Evolutionary conservation across 2,113 vertebrate species (phyloP), one percentile per base, ranked within the genome.

Genomic region (Ivindomyrus marchei): DNA sequence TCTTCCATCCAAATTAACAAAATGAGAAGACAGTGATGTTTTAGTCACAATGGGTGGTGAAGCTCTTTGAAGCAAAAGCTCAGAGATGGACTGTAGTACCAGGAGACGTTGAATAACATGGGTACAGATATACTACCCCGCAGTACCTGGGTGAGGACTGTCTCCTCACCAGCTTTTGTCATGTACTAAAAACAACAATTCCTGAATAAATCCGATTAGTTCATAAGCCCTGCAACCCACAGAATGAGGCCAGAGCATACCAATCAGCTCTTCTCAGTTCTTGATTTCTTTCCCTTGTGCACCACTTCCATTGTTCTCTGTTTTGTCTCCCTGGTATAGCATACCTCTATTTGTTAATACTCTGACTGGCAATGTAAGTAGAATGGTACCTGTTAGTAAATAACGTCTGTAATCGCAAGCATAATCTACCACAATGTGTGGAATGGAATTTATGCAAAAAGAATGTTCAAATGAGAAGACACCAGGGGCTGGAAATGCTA

Each of bases 121-220:
- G 66, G 66, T 87, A 11, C 0, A 1, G 47, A 50, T 15, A 13
- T 31, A 74, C 24, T 27, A 21, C 49, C 24, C 85, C 47, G 19
- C n/a, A 87, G 46, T 39, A 50, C 47, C 70, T 88, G 90, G 70
- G 70, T 70, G 45, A 88, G 89, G 5, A 1, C 31, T 47, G 24
- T 85, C 85, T 15, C 70, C 87, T 88, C 31, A n/a, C 80, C n/a
- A 66, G 88, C 90, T 84, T 85, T 91, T 87, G 89, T 84, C 86
- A 90, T 88, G 45, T 87, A 89, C 45, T 56, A 89, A 89, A 91
- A 89, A 91, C 89, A 93, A 92, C 42, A 47, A 46, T 56, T 90
- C 91, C 80, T 85, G 90, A 84, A 39, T 52, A 92, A 93, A 94
- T 93, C 91, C 87, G 91, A 95, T 95, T 94, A 94, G 85, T 87